phyloP scores from a whole-genome alignment of 2,797 vertebrate genomes.

The Scolopax rusticola region DNA sequence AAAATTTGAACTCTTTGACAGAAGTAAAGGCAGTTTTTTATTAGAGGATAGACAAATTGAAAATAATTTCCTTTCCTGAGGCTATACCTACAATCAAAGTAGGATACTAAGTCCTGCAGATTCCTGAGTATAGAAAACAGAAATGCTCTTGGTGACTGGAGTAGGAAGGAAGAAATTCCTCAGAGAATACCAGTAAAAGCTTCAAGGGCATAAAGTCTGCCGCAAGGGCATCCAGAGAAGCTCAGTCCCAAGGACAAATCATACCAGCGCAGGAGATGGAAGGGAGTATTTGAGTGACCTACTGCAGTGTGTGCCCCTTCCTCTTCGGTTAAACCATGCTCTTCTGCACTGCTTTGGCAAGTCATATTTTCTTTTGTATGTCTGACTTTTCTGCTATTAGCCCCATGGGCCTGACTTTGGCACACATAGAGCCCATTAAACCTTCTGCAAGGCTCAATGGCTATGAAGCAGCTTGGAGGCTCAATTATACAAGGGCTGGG shows the following conservation, averaged over 20 bases:
- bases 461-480: not conserved
- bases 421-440: not conserved
- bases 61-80: not conserved
- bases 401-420: fast-evolving
- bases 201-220: not conserved
- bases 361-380: too few species aligned
- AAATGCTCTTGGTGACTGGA: not conserved
- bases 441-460: not conserved
- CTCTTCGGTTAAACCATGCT: not conserved
- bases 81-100: not conserved
- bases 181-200: not conserved
- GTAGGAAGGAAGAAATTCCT: not conserved
- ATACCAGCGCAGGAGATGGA: not conserved
- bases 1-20: not conserved
- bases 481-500: not conserved
- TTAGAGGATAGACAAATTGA: not conserved
- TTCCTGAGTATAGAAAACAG: not conserved
- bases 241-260: not conserved
- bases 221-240: not conserved
- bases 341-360: not conserved
- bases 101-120: not conserved
- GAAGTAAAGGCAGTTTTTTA: not conserved
- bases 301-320: not conserved
- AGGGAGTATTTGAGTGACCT: not conserved
- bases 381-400: not conserved